Evolutionary conservation across 1,140 invertebrate species (phyloP), one percentile per base, ranked within the genome.

Genomic region (Hetaerina americana): DNA sequence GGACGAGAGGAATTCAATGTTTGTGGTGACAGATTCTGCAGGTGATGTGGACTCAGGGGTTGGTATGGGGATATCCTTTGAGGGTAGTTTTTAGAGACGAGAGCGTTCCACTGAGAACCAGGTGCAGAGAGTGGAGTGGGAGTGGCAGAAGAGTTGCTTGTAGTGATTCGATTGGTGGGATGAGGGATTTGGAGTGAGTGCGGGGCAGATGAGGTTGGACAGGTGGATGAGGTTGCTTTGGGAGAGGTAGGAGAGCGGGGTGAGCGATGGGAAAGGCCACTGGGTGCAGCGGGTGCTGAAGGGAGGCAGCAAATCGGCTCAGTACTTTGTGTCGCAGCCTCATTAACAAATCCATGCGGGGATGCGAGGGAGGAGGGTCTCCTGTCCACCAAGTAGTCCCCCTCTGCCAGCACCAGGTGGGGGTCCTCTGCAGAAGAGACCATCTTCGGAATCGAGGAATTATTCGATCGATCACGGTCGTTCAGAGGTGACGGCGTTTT

Each of bases 401-500:
- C 71, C 78, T 57, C 81, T 74, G 79, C 79, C 77, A 79, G 81
- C 75, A 79, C 76, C 75, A 81, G 79, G 79, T 83, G 75, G 77
- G 78, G 74, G 76, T 80, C 75, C 76, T 76, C 75, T 27, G 77
- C 74, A 67, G 78, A 76, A 69, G 76, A 76, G 70, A 75, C 76
- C 79, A 76, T 80, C 81, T 78, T 79, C 78, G 73, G 67, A 75
- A 77, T 74, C 76, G 78, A 79, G 78, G 79, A 71, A 74, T 74
- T 74, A 73, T 74, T 73, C 68, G 72, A 74, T 81, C 80, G 81
- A 80, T 84, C 83, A 79, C 83, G 82, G 79, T 83, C 81, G 78
- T 82, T 82, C 77, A 81, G 77, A 76, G 81, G 83, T 76, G 85
- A 84, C 75, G 82, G 82, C 73, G 81, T 82, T 86, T 87, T 83